phyloP scores from a whole-genome alignment of 2,888 invertebrate genomes.

The Auanema sp. region DNA sequence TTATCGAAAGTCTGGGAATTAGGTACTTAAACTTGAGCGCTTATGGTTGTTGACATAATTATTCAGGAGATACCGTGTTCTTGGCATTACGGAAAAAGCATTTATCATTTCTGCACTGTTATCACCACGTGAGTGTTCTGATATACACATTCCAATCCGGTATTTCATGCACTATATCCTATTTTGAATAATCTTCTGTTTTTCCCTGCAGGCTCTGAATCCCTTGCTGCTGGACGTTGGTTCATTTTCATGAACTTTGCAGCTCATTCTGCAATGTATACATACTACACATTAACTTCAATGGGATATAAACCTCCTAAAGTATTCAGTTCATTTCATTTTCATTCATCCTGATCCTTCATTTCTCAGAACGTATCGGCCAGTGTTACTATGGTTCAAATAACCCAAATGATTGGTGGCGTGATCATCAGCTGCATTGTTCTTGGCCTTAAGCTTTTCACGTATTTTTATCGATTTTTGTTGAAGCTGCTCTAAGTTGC shows the following conservation, averaged over 20 bases:
- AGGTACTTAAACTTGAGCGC: background rate
- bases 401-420: conserved; percentile 13
- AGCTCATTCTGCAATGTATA: conserved; percentile 19
- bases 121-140: conserved; percentile 20
- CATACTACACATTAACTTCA: conserved; percentile 12
- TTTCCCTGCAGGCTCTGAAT: background rate
- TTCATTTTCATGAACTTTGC: conserved; percentile 21
- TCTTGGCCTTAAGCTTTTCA: conserved; percentile 14
- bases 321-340: background rate
- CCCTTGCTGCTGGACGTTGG: conserved; percentile 9
- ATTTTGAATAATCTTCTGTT: background rate
- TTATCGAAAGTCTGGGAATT: conserved; percentile 17
- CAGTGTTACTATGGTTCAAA: conserved; percentile 16
- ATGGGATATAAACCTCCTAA: conserved; percentile 12
- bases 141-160: conserved; percentile 16
- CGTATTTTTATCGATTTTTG: conserved; percentile 5
- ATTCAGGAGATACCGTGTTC: conserved; percentile 18
- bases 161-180: background rate
- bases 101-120: conserved; percentile 22
- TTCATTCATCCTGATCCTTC: too few species aligned
- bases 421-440: conserved; percentile 11
- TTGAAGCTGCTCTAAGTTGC: too few species aligned
- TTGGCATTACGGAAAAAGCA: conserved; percentile 15
- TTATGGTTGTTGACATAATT: background rate
- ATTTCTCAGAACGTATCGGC: conserved; percentile 6